Evolutionary conservation across 2,888 invertebrate genomes (phyloP).

Genomic region (Adela reaumurella): DNA sequence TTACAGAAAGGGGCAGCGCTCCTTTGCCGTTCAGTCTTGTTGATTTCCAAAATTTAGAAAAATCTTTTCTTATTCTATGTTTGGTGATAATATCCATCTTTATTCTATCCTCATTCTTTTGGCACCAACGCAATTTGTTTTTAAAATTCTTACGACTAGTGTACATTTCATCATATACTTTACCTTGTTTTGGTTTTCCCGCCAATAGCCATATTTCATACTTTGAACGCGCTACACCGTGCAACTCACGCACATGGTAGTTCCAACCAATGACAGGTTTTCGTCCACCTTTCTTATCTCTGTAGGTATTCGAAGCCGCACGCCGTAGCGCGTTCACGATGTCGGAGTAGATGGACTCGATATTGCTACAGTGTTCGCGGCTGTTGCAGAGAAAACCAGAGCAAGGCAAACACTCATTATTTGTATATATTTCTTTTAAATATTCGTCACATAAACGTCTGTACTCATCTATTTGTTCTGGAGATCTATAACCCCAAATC

Average conservation of each 20-base stretch:
- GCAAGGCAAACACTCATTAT: background rate
- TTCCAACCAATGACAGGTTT: background rate
- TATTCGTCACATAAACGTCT: background rate
- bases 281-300: background rate
- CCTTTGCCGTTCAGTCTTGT: too few relatives aligned
- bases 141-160: too few relatives aligned
- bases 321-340: background rate
- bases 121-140: too few relatives aligned
- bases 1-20: too few relatives aligned
- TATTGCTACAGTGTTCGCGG: background rate
- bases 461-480: background rate
- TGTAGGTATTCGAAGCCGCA: background rate
- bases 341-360: background rate
- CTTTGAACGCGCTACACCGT: background rate
- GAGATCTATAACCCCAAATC: background rate
- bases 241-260: background rate
- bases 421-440: background rate
- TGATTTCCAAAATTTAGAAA: too few relatives aligned
- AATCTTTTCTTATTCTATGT: too few relatives aligned
- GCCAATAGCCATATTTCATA: background rate
- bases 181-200: background rate
- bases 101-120: too few relatives aligned
- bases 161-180: background rate
- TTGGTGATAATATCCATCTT: too few relatives aligned
- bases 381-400: background rate